phyloP scores from a whole-genome alignment of 1,140 invertebrate species.

The Hypsibius dujardini region DNA sequence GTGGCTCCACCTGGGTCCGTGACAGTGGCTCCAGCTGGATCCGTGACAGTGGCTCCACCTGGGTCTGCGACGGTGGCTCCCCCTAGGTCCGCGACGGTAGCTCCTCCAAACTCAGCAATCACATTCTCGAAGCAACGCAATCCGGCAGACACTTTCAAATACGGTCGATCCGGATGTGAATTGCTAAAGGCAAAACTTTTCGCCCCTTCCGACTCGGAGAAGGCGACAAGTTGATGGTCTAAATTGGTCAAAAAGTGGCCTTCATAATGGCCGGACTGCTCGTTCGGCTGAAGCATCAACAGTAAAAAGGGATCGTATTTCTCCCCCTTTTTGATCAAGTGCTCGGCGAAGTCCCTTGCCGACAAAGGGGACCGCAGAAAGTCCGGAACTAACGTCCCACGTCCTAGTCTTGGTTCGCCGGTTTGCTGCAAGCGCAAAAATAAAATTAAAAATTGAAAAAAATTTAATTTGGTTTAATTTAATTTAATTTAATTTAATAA shows the following conservation, averaged over 20 bases:
- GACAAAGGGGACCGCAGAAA: background rate
- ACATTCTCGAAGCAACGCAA: background rate
- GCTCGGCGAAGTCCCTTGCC: background rate
- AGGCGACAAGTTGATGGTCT: background rate
- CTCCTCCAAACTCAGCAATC: too few relatives aligned
- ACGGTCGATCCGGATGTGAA: background rate
- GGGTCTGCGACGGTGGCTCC: too few relatives aligned
- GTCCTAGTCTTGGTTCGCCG: background rate
- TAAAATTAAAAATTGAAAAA: too few relatives aligned
- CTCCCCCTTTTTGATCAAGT: background rate
- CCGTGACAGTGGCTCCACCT: too few relatives aligned
- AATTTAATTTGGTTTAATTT: too few relatives aligned
- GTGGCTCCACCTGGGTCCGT: too few relatives aligned
- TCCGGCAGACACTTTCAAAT: background rate
- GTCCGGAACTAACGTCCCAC: background rate
- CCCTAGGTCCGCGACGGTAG: too few relatives aligned
- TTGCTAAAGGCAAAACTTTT: background rate
- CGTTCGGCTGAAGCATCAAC: background rate
- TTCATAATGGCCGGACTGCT: background rate
- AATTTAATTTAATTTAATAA: too few relatives aligned
- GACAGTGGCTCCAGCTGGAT: too few relatives aligned
- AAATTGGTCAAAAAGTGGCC: conserved; percentile 1
- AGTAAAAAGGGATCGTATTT: conserved; percentile 5
- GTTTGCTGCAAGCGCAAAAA: too few relatives aligned
- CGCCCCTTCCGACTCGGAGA: background rate